phyloP scores from a whole-genome alignment of 2,113 vertebrate species.

The Scytalopus superciliaris region DNA sequence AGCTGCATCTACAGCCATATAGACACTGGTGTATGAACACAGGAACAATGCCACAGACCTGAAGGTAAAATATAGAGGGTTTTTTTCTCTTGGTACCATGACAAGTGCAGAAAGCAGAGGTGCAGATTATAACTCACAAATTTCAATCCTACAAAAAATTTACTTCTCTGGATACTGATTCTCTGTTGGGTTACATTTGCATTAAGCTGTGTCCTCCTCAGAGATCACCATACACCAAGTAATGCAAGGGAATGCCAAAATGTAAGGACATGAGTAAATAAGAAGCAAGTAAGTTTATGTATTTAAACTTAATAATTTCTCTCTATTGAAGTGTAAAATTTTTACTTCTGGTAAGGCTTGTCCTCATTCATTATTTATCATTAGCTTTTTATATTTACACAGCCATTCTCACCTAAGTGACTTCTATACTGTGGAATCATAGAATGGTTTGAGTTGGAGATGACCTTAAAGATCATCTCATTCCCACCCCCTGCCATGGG shows the following conservation, averaged over 20 bases:
- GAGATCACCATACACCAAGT: neutral
- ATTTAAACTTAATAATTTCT: neutral
- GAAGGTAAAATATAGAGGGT: neutral
- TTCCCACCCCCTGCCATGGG: neutral
- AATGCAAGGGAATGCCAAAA: conserved; percentile 18
- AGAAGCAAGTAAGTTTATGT: neutral
- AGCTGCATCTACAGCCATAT: neutral
- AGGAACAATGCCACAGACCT: neutral
- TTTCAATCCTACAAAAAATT: conserved; percentile 43
- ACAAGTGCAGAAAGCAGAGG: neutral
- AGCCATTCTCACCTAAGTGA: neutral
- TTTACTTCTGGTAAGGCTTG: neutral
- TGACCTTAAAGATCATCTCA: neutral
- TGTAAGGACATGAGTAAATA: neutral
- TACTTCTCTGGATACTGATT: neutral
- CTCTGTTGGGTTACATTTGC: neutral
- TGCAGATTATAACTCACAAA: neutral
- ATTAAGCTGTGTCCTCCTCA: conserved; percentile 1
- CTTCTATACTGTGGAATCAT: neutral
- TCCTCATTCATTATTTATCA: neutral
- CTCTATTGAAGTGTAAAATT: neutral
- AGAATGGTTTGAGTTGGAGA: neutral
- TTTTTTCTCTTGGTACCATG: neutral
- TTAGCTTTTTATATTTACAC: neutral
- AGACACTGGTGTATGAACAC: neutral